These are phyloP conservation scores for Manis crassicaudata DNA, from an alignment of 2,797 vertebrate genomes.

Conservation along the genomic window DNA sequence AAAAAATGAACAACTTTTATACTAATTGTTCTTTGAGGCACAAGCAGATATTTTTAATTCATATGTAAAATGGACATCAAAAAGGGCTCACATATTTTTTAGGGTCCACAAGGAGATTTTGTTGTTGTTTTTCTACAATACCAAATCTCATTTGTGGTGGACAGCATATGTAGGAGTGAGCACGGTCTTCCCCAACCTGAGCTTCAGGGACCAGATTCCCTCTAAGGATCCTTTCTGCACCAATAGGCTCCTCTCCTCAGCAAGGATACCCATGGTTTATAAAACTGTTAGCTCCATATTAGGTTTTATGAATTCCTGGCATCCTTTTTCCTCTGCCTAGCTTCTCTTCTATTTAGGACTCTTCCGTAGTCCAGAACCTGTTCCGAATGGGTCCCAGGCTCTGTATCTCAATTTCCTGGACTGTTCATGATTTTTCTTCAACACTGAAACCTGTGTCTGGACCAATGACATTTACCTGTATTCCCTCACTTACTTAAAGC, in stretches of 20 bases:
- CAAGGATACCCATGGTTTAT: neutral
- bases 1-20: neutral
- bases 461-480: neutral
- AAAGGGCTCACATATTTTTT: neutral
- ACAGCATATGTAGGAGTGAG: neutral
- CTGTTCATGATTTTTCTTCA: neutral
- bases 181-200: neutral
- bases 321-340: neutral
- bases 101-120: neutral
- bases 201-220: neutral
- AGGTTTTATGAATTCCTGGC: neutral
- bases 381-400: neutral
- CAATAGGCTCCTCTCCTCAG: neutral
- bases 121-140: neutral
- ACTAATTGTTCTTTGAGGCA: neutral
- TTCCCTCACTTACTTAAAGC: neutral
- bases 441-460: neutral
- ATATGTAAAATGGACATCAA: slow-evolving; percentile 2
- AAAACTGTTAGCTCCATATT: neutral
- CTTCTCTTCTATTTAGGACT: neutral
- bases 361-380: neutral
- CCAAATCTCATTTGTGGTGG: neutral
- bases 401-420: neutral
- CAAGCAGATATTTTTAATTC: slow-evolving; percentile 33
- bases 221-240: neutral